Conservation (phyloP, 2,888 invertebrate genomes). For the Bugula neritina region DNA sequence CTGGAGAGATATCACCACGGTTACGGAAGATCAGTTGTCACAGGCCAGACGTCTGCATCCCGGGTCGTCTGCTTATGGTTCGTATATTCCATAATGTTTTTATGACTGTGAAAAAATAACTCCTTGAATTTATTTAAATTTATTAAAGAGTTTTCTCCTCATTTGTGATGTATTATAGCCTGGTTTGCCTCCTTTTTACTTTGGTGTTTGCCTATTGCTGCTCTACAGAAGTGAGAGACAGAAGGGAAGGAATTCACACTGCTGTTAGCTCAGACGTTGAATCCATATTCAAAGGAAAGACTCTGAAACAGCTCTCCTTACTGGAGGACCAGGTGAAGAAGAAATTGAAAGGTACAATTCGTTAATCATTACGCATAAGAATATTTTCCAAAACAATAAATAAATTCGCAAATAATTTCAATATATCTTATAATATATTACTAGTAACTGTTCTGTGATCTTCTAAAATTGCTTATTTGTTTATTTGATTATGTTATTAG, state of each 20-base stretch:
- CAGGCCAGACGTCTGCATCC: constrained; percentile 6
- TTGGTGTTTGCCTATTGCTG: not conserved
- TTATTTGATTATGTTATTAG: too few species aligned
- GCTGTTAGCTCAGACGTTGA: constrained; percentile 85
- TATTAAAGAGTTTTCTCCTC: too few species aligned
- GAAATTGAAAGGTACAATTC: constrained; percentile 65
- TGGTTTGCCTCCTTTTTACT: not conserved
- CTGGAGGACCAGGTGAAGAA: constrained; percentile 77
- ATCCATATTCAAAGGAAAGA: constrained; percentile 85
- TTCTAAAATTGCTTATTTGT: too few species aligned
- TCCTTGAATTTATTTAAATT: too few species aligned
- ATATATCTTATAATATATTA: too few species aligned
- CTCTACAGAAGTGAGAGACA: constrained; percentile 38
- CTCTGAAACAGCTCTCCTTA: constrained; percentile 74
- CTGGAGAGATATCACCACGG: constrained; percentile 92
- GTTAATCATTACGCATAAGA: not conserved
- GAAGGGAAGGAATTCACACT: constrained; percentile 78
- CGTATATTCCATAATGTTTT: not conserved
- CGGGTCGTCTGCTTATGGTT: not conserved
- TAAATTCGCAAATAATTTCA: too few species aligned
- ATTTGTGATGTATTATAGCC: too few species aligned
- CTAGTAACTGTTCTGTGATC: too few species aligned
- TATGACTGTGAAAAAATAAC: too few species aligned
- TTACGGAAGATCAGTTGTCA: constrained; percentile 81
- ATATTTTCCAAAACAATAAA: too few species aligned